These are phyloP conservation scores for Drosophila gaucha DNA, from an alignment of 2,888 invertebrate species.

Conservation along the genomic window DNA sequence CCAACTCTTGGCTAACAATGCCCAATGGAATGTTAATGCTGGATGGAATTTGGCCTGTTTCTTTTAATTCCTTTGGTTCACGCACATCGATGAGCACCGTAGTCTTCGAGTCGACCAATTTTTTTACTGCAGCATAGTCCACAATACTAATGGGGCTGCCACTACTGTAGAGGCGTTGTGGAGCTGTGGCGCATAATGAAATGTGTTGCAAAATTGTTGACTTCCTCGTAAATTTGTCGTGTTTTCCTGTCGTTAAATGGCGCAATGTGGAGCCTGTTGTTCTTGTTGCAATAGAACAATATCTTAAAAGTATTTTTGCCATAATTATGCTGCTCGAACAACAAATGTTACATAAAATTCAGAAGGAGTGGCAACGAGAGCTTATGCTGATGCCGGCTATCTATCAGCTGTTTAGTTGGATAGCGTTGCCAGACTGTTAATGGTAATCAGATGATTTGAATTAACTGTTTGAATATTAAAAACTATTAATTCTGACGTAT, in stretches of 20 bases:
- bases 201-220: background rate
- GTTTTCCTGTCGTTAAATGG: background rate
- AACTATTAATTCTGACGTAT: slow-evolving; percentile 23
- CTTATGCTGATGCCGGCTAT: slow-evolving; percentile 12
- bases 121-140: slow-evolving; percentile 81
- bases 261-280: slow-evolving; percentile 2
- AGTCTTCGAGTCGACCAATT: slow-evolving; percentile 84
- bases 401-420: slow-evolving; percentile 47
- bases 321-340: slow-evolving; percentile 14
- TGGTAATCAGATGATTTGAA: slow-evolving; percentile 8
- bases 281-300: slow-evolving; percentile 13
- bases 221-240: background rate
- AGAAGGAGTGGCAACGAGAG: background rate
- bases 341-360: slow-evolving; percentile 56
- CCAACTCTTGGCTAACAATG: slow-evolving; percentile 64
- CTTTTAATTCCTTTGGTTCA: slow-evolving; percentile 89
- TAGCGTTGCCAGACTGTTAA: slow-evolving; percentile 34
- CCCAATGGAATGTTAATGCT: slow-evolving; percentile 91
- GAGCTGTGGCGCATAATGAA: background rate
- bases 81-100: slow-evolving; percentile 91
- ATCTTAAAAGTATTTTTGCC: slow-evolving; percentile 39
- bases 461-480: slow-evolving; percentile 8
- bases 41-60: slow-evolving; percentile 89
- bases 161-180: slow-evolving; percentile 27
- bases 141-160: slow-evolving; percentile 53